These are phyloP conservation scores for Hylomyscus alleni DNA, from an alignment of 2,797 vertebrate species.

Conservation along the genomic window DNA sequence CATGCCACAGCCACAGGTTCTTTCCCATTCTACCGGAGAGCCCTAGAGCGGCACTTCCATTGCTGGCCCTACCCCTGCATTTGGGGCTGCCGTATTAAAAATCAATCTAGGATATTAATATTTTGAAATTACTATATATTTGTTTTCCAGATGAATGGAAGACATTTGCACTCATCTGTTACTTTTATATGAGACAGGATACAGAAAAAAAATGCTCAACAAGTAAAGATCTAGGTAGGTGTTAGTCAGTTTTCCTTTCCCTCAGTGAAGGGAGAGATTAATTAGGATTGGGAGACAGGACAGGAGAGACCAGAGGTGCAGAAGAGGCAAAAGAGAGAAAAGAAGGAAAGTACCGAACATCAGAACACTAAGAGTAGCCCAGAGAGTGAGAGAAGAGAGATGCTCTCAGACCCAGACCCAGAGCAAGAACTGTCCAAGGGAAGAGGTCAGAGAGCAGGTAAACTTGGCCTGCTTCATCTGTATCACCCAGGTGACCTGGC, in stretches of 20 bases:
- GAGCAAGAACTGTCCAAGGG: not conserved
- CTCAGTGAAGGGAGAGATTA: constrained; percentile 12
- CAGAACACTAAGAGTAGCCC: not conserved
- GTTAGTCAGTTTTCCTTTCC: not conserved
- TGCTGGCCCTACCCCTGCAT: not conserved
- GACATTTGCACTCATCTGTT: constrained; percentile 27
- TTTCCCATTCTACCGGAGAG: not conserved
- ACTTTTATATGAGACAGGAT: constrained; percentile 45
- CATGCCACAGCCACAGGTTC: not conserved
- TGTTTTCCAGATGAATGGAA: constrained; percentile 65
- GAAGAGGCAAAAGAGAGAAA: not conserved
- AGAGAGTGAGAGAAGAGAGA: not conserved
- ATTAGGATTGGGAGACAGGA: not conserved
- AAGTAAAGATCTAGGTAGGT: not conserved
- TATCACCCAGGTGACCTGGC: accelerated
- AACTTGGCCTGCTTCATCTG: accelerated
- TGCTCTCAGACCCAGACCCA: not conserved
- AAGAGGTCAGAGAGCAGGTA: not conserved
- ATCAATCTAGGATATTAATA: not conserved
- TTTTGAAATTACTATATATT: not conserved
- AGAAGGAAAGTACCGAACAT: not conserved
- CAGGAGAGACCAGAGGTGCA: not conserved
- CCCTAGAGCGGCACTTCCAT: not conserved
- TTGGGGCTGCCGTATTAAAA: not conserved
- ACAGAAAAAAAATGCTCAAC: constrained; percentile 16